Conservation (phyloP, 2,888 invertebrate genomes). For the Pollenia angustigena region DNA sequence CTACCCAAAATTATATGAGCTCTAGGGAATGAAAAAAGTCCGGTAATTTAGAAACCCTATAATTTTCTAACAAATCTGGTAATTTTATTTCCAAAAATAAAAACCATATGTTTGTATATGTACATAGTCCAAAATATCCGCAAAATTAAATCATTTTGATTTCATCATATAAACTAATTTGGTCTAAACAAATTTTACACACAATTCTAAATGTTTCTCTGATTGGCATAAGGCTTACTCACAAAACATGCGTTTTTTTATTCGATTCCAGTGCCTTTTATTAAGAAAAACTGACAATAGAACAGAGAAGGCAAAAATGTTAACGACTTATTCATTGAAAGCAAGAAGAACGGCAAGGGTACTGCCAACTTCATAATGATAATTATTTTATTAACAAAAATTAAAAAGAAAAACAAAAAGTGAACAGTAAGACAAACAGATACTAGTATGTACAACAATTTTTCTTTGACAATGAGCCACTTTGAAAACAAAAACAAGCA, state of each 20-base stretch:
- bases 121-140: too few relatives aligned
- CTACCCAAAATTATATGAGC: too few relatives aligned
- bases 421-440: not conserved
- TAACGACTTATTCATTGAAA: not conserved
- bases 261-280: not conserved
- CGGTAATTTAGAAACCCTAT: too few relatives aligned
- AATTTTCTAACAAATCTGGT: not conserved
- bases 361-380: slow-evolving; percentile 52
- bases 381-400: slow-evolving; percentile 52
- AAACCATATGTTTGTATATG: not conserved
- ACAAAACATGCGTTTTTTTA: slow-evolving; percentile 1
- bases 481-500: slow-evolving; percentile 26
- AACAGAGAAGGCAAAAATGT: not conserved
- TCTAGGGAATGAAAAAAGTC: too few relatives aligned
- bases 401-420: slow-evolving; percentile 12
- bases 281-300: not conserved
- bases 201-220: slow-evolving; percentile 8
- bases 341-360: slow-evolving; percentile 40
- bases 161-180: not conserved
- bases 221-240: not conserved
- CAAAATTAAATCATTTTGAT: not conserved
- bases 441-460: not conserved
- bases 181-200: not conserved
- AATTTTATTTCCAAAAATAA: not conserved
- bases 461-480: slow-evolving; percentile 58